Percentiles rank a stretch among this genome's conserved stretches.
These are phyloP conservation scores for Myiozetetes cayanensis DNA, from an alignment of 2,113 vertebrate species.

Conservation along the genomic window DNA sequence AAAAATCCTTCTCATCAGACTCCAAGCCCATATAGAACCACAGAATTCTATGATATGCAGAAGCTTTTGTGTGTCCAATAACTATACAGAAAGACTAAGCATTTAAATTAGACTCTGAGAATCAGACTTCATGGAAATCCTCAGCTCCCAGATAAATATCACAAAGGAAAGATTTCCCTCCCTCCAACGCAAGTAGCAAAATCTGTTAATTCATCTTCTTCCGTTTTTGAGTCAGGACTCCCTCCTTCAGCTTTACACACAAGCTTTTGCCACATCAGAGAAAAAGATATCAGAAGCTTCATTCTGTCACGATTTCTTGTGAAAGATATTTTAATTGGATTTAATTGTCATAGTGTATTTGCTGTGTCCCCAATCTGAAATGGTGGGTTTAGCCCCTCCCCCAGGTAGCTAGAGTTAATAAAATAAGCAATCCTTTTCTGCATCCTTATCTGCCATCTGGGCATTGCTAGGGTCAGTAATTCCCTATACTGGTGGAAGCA, in stretches of 20 bases:
- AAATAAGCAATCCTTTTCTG: constrained; percentile 1
- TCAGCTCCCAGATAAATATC: neutral
- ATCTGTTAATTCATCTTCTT: neutral
- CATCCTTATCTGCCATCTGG: constrained; percentile 43
- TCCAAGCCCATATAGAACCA: neutral
- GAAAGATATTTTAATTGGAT: neutral
- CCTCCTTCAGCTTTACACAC: neutral
- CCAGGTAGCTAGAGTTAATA: neutral
- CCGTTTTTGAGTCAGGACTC: neutral
- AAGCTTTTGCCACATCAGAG: neutral
- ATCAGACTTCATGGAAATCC: neutral
- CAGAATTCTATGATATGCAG: neutral
- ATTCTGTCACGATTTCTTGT: neutral
- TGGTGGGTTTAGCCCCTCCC: neutral
- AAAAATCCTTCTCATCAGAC: neutral
- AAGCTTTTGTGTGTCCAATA: neutral
- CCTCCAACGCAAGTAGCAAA: fast-evolving
- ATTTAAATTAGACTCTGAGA: neutral
- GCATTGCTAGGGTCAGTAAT: neutral
- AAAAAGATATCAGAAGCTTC: neutral
- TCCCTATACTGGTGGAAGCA: neutral
- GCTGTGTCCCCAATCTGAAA: neutral
- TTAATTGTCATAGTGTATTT: neutral
- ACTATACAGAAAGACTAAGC: neutral
- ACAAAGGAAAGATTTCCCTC: neutral